Conservation (phyloP, 2,888 invertebrate genomes). For the Spicauda simplicius region DNA sequence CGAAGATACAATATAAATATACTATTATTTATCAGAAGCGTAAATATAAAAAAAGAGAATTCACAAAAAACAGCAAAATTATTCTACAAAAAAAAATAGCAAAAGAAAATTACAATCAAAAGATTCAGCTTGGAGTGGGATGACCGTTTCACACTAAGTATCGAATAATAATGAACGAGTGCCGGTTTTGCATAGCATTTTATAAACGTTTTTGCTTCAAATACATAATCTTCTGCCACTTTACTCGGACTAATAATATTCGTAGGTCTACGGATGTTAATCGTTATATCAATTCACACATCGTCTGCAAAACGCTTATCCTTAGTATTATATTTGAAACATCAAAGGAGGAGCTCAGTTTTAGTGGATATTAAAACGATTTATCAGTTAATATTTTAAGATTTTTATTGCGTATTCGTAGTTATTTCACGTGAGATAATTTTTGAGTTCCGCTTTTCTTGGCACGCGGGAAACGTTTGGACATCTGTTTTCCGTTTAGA, state of each 20-base stretch:
- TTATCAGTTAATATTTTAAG: slow-evolving; percentile 4
- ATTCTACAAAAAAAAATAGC: too few relatives aligned
- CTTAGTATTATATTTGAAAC: slow-evolving; percentile 4
- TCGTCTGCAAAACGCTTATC: background rate
- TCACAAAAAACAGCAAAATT: too few relatives aligned
- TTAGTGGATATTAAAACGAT: slow-evolving; percentile 15
- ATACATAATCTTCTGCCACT: background rate
- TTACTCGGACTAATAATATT: slow-evolving; percentile 1
- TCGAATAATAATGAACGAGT: too few relatives aligned
- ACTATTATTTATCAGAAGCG: too few relatives aligned
- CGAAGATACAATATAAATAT: too few relatives aligned
- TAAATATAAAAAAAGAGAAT: too few relatives aligned
- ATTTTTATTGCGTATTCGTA: slow-evolving; percentile 17
- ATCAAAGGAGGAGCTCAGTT: slow-evolving; percentile 21
- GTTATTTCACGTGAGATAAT: slow-evolving; percentile 19
- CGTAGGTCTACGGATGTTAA: background rate
- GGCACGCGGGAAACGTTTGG: slow-evolving; percentile 5
- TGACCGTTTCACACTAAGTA: too few relatives aligned
- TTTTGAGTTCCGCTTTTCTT: slow-evolving; percentile 30
- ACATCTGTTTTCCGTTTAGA: slow-evolving; percentile 32
- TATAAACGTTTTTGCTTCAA: too few relatives aligned
- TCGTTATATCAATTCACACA: slow-evolving; percentile 4
- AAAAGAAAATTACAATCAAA: too few relatives aligned
- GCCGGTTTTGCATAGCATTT: too few relatives aligned
- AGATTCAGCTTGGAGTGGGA: too few relatives aligned